A percentile compares a stretch with the other conserved stretches of the same genome.
Conservation (phyloP, 2,888 invertebrate genomes). For the Nezara viridula region DNA sequence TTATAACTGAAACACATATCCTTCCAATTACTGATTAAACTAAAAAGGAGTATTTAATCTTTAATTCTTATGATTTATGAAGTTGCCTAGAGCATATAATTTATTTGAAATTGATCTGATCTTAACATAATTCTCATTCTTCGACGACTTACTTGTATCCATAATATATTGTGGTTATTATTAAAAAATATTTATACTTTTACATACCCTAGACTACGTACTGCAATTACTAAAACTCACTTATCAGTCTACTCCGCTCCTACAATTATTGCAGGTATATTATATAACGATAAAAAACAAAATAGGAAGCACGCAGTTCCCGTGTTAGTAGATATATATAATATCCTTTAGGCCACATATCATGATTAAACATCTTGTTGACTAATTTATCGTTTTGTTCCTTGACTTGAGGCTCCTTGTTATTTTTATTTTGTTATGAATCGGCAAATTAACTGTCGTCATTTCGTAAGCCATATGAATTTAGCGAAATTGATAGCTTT, state of each 20-base stretch:
- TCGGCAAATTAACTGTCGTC: neutral
- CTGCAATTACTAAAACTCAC: neutral
- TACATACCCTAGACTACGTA: neutral
- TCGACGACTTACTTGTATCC: neutral
- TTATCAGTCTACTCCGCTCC: neutral
- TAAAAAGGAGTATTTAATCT: too few relatives aligned
- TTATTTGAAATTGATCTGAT: too few relatives aligned
- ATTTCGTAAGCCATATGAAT: neutral
- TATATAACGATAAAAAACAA: neutral
- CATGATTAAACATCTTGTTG: neutral
- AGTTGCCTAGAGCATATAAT: too few relatives aligned
- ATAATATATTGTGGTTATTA: neutral
- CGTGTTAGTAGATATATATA: neutral
- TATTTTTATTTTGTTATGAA: neutral
- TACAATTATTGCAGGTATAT: neutral
- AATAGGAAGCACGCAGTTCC: neutral
- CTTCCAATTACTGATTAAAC: too few relatives aligned
- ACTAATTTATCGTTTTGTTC: neutral
- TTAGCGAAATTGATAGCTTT: too few relatives aligned
- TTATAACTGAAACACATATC: too few relatives aligned
- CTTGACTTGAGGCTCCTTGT: too few relatives aligned
- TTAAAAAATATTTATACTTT: neutral
- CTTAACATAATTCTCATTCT: too few relatives aligned
- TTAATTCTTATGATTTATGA: too few relatives aligned
- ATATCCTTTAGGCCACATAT: neutral